These are phyloP conservation scores for Parelbella ahira DNA, from an alignment of 2,888 invertebrate species.

Conservation along the genomic window DNA sequence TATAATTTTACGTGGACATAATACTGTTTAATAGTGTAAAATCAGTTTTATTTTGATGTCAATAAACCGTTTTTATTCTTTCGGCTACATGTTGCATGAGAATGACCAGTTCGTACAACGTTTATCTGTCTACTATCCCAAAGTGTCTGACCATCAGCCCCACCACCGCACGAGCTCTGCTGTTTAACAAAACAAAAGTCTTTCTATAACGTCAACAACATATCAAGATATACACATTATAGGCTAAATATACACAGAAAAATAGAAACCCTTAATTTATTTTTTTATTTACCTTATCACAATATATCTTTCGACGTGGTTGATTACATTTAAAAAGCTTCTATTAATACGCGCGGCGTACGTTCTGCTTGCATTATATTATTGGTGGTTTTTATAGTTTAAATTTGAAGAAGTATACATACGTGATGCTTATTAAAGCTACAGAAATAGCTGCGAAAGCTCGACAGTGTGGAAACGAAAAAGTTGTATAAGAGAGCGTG, in stretches of 20 bases:
- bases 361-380: conserved; percentile 22
- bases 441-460: conserved; percentile 35
- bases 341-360: conserved; percentile 26
- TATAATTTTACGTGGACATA: too few relatives aligned
- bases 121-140: conserved; percentile 65
- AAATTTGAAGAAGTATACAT: conserved; percentile 29
- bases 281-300: conserved; percentile 48
- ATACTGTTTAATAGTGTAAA: too few relatives aligned
- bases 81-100: conserved; percentile 41
- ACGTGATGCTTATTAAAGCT: conserved; percentile 34
- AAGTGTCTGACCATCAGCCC: conserved; percentile 54
- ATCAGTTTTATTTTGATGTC: too few relatives aligned
- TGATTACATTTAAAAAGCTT: conserved; percentile 41
- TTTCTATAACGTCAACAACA: conserved; percentile 60
- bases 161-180: conserved; percentile 46
- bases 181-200: conserved; percentile 64
- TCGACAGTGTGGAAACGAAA: conserved; percentile 39
- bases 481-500: conserved; percentile 44
- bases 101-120: conserved; percentile 42
- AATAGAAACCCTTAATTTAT: conserved; percentile 47
- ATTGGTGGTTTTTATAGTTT: conserved; percentile 14
- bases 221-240: conserved; percentile 47
- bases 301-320: conserved; percentile 38
- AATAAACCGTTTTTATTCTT: too few relatives aligned
- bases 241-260: conserved; percentile 44